Base-by-base conservation (phyloP, 2,888 invertebrate genomes). In the Sinopyrophorus schimmeli region DNA sequence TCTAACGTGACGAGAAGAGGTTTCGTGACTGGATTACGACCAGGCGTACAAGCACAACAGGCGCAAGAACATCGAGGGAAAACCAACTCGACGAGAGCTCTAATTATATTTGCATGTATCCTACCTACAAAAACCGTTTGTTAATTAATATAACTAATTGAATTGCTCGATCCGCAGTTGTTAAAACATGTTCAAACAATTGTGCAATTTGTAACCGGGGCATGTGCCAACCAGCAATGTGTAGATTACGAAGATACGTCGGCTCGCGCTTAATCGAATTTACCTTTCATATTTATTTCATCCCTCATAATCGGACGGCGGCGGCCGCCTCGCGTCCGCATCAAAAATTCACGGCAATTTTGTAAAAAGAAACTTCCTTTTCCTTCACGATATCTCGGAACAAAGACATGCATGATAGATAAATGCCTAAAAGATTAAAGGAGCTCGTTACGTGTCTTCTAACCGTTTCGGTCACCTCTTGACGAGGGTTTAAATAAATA, bases 1-100 rank as follows among this genome's bases (percentile, higher is more conserved):
- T n/a, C 60, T 63, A 62, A 65, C 64, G 64, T 63, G 63, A 64
- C 60, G 64, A 63, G 62, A 60, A 62, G 47, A 46, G 32, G 52
- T 47, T 54, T 62, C 64, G 64, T 66, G 66, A 64, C 62, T 55
- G 54, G 60, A 50, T 58, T 62, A 58, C 57, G 46, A 52, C 47
- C n/a, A n/a, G n/a, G n/a, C n/a, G n/a, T n/a, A n/a, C n/a, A n/a
- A n/a, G n/a, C n/a, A n/a, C n/a, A n/a, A 61, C 53, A 56, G 55
- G 46, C 43, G 49, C 50, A 55, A 55, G 54, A 53, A 44, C 53
- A 39, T 47, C 41, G 54, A 38, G 53, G 41, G 35, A 46, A 47
- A 34, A 50, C 37, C 43, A 35, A 40, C 50, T 50, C 44, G 14
- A 35, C 28, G 42, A 31, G n/a, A n/a, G 50, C 21, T 37, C 34